A percentile compares a stretch with the other conserved stretches of the same genome.
Evolutionary conservation across 1,140 invertebrate genomes (phyloP).

Genomic region (Macrosteles quadrilineatus): DNA sequence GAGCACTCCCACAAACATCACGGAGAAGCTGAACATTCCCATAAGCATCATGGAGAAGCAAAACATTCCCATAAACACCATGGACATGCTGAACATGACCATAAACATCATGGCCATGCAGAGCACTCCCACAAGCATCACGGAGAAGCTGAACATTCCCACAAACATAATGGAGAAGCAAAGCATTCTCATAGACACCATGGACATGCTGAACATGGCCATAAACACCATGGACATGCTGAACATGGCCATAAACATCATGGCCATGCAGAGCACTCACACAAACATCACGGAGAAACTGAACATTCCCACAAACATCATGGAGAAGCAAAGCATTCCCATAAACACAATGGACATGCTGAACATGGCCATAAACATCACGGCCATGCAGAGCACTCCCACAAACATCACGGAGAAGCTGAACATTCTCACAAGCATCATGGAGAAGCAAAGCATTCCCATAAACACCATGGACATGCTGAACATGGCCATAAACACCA

Average conservation of each 20-base stretch:
- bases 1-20: slow-evolving; percentile 23
- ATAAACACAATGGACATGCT: slow-evolving; percentile 21
- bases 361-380: slow-evolving; percentile 29
- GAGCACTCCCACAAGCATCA: slow-evolving; percentile 7
- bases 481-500: slow-evolving; percentile 27
- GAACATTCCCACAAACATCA: slow-evolving; percentile 20
- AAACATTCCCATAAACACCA: slow-evolving; percentile 28
- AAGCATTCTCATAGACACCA: slow-evolving; percentile 22
- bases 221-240: slow-evolving; percentile 12
- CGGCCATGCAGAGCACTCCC: slow-evolving; percentile 24
- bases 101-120: slow-evolving; percentile 21
- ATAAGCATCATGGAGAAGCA: slow-evolving; percentile 30
- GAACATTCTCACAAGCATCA: slow-evolving; percentile 29
- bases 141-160: not conserved
- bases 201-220: not conserved
- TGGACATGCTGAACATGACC: slow-evolving; percentile 4
- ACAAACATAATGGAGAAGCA: slow-evolving; percentile 11
- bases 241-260: slow-evolving; percentile 13
- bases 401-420: slow-evolving; percentile 30
- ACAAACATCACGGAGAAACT: slow-evolving; percentile 12
- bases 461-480: slow-evolving; percentile 25
- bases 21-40: slow-evolving; percentile 25
- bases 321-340: slow-evolving; percentile 3
- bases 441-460: slow-evolving; percentile 30
- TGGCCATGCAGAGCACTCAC: not conserved